These are phyloP conservation scores for Lucilia sericata DNA, from an alignment of 1,140 invertebrate species.

Conservation along the genomic window DNA sequence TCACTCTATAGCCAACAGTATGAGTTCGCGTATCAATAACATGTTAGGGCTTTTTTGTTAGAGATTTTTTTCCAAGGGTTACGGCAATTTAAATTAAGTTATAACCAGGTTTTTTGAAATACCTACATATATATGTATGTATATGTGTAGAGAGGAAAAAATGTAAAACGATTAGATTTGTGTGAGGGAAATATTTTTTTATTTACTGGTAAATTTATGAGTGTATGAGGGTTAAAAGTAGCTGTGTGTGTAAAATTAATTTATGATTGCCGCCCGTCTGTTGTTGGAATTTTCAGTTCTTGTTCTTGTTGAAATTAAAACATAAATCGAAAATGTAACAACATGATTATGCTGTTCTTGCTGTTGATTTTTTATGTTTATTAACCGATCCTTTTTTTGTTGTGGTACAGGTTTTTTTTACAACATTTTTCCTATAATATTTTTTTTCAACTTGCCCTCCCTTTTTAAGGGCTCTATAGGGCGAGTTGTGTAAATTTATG, in stretches of 20 bases:
- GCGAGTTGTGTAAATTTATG: too few species aligned
- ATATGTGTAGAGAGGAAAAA: too few species aligned
- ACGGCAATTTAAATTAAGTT: not conserved
- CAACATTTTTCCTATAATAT: too few species aligned
- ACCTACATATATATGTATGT: not conserved
- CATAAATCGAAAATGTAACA: conserved; percentile 1
- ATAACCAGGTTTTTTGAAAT: not conserved
- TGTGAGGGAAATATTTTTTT: too few species aligned
- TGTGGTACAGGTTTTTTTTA: too few species aligned
- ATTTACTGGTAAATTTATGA: too few species aligned
- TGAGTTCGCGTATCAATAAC: not conserved
- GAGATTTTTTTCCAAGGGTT: not conserved
- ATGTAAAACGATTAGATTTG: not conserved
- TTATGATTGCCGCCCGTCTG: not conserved
- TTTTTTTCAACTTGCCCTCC: too few species aligned
- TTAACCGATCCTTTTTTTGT: not conserved
- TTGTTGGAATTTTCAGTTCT: not conserved
- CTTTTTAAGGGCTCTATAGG: too few species aligned
- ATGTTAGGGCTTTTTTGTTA: not conserved
- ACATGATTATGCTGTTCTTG: not conserved
- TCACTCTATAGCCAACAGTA: not conserved
- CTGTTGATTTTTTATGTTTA: not conserved
- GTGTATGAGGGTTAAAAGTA: too few species aligned
- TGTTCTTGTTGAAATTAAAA: not conserved
- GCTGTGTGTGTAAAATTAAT: not conserved